Percentiles rank a stretch among this genome's conserved stretches.
Evolutionary conservation across 37 sponge, comb jelly and placozoan genomes (phyloP).

Genomic region (Halichondria panicea): DNA sequence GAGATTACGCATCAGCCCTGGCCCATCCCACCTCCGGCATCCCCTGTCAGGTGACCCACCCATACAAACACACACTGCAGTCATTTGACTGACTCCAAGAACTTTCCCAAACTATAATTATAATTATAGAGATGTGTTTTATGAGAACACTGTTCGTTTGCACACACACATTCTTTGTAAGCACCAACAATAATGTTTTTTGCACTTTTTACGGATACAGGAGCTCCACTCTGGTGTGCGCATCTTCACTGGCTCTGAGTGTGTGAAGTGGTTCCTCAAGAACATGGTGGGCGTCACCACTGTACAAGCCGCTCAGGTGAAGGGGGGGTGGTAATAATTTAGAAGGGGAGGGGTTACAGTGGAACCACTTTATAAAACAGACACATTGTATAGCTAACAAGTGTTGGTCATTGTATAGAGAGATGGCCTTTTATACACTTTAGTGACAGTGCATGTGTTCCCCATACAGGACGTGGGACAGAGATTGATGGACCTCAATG

Average conservation of each 20-base stretch:
- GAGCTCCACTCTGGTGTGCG: slow-evolving; percentile 20
- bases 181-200: too few relatives aligned
- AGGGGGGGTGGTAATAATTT: background rate
- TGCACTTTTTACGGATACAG: too few relatives aligned
- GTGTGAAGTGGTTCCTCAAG: slow-evolving; percentile 68
- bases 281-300: slow-evolving; percentile 66
- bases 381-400: background rate
- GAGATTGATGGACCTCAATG: slow-evolving; percentile 42
- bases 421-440: background rate
- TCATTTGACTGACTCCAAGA: too few relatives aligned
- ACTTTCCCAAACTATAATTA: too few relatives aligned
- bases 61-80: background rate
- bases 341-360: background rate
- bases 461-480: slow-evolving; percentile 43
- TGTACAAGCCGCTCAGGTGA: slow-evolving; percentile 50
- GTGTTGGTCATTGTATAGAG: background rate
- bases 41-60: slow-evolving; percentile 57
- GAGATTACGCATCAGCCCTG: slow-evolving; percentile 45
- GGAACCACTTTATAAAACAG: background rate
- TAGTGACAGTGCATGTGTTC: background rate
- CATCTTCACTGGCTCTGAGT: slow-evolving; percentile 66
- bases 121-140: too few relatives aligned
- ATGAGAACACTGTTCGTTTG: too few relatives aligned
- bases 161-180: background rate
- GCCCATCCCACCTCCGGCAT: slow-evolving; percentile 67